Evolutionary conservation across 2,113 vertebrate genomes (phyloP).

Genomic region (Oxygymnocypris stewartii): DNA sequence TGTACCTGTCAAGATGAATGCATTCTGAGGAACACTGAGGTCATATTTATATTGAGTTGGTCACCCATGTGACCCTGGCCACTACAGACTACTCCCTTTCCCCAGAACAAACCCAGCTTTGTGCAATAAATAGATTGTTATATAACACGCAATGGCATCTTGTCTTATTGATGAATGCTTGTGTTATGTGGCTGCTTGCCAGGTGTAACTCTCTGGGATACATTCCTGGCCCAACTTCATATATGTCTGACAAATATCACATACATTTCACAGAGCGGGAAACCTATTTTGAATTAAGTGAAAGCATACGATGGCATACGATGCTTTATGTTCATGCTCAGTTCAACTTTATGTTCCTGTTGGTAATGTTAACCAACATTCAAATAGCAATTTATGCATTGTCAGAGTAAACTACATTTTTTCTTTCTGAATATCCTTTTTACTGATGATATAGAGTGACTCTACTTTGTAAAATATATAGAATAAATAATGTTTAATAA

Average conservation of each 20-base stretch:
- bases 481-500: neutral
- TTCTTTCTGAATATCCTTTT: neutral
- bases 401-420: neutral
- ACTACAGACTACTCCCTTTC: conserved; percentile 33
- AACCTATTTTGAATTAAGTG: conserved; percentile 29
- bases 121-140: conserved; percentile 55
- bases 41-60: conserved; percentile 12
- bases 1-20: conserved; percentile 4
- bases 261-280: conserved; percentile 17
- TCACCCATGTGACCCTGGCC: conserved; percentile 36
- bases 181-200: conserved; percentile 32
- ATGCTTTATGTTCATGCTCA: neutral
- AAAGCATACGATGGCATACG: neutral
- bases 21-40: conserved; percentile 15
- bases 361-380: neutral
- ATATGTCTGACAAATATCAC: conserved; percentile 50
- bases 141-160: conserved; percentile 45
- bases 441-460: neutral
- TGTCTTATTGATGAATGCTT: conserved; percentile 47
- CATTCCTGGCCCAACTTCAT: neutral
- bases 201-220: conserved; percentile 32
- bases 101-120: conserved; percentile 50
- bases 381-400: neutral
- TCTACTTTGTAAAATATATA: neutral
- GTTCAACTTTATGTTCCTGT: neutral